Evolutionary conservation across 30 jellyfish, hydroid and myxozoan species (phyloP), one percentile per base, ranked within the genome.

Genomic region (Chrysaora quinquecirrha): DNA sequence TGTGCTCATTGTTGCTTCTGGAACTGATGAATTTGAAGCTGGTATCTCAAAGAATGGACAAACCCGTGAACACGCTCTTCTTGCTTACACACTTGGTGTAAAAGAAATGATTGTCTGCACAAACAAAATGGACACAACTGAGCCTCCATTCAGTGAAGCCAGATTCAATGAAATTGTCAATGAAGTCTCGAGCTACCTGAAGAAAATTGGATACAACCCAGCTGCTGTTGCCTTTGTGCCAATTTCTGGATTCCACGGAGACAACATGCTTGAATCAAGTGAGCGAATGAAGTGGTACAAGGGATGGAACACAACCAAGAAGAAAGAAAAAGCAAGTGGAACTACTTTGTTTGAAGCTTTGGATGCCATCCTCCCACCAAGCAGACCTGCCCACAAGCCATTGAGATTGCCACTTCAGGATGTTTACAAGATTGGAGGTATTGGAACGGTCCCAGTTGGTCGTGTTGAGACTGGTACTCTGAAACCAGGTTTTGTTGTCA

Each of bases 211-310:
- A 6, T 95, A 95, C 83, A 73, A 89, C 72, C 98, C 97, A 21
- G 79, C 72, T 46, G 86, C 96, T 30, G 87, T 95, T 68, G 95
- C 99, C 6, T 78, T 95, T 70, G 91, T 95, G 30, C 99, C 99
- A 3, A 85, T 95, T 23, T 95, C 99, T 72, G 99, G 99, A 1
- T 95, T 96, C 94, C 92, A 78, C 85, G 99, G 99, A 14, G 99
- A 95, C 84, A 95, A 95, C 96, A 88, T 95, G 97, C 20, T 95
- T 64, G 99, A 88, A 43, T 43, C 65, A 34, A 66, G 93, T 0
- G 79, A 84, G 12, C 83, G 78, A 11, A 84, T 89, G 97, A 25
- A 47, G 21, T 95, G 99, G 99, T 95, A 32, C 93, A 71, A 77
- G 76, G 98, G 97, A 32, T 95, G 99, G 98, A 65, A 46, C 1